Conservation (phyloP, 2,888 invertebrate species). For the Euphydryas editha region DNA sequence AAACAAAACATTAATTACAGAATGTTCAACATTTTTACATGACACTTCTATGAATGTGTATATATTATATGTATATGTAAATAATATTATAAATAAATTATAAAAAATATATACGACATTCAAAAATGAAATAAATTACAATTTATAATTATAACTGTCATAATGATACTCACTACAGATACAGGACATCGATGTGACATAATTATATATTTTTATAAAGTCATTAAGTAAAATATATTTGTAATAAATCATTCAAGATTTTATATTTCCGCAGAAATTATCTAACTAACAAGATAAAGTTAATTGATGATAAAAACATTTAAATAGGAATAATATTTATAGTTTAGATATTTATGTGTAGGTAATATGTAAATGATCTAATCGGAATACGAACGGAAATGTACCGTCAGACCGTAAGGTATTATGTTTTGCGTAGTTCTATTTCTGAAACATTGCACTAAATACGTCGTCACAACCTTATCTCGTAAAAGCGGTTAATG, state of each 20-base stretch:
- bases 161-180: too few species aligned
- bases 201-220: background rate
- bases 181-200: background rate
- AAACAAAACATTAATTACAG: background rate
- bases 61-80: background rate
- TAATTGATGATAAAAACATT: background rate
- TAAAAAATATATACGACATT: background rate
- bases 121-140: too few species aligned
- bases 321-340: background rate
- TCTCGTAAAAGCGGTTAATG: constrained; percentile 35
- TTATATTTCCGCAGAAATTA: background rate
- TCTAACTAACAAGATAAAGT: background rate
- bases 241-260: background rate
- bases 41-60: background rate
- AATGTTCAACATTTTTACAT: background rate
- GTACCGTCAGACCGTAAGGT: constrained; percentile 19
- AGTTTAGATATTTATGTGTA: too few species aligned
- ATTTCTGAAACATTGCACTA: constrained; percentile 26
- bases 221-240: background rate
- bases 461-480: constrained; percentile 31
- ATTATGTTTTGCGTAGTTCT: constrained; percentile 30
- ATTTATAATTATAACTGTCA: too few species aligned
- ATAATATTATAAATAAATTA: background rate
- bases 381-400: constrained; percentile 22
- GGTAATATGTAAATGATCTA: constrained; percentile 18